phyloP scores from a whole-genome alignment of 2,888 invertebrate species.

The Nemurella pictetii region DNA sequence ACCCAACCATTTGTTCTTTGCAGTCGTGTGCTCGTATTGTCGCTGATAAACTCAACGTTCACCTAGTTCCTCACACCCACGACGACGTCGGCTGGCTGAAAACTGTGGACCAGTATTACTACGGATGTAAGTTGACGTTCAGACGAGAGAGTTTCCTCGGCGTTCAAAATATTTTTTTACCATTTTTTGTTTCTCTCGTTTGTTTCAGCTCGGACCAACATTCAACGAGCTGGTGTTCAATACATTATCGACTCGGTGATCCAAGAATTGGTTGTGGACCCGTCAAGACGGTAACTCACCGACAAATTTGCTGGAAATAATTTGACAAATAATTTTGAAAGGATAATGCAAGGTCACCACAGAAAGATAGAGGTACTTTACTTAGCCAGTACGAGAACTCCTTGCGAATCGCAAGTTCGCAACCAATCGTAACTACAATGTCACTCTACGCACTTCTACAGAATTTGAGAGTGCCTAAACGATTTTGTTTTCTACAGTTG shows the following conservation, averaged over 20 bases:
- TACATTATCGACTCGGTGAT: constrained; percentile 89
- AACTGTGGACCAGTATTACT: constrained; percentile 92
- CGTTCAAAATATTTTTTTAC: no score
- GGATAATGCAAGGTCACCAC: no score
- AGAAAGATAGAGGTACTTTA: no score
- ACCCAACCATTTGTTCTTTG: not conserved
- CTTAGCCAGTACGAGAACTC: no score
- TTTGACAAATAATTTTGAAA: no score
- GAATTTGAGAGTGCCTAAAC: no score
- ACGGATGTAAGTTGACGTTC: constrained; percentile 55
- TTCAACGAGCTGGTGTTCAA: constrained; percentile 83
- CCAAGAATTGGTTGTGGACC: constrained; percentile 69
- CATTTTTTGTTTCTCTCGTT: no score
- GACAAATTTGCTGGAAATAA: no score
- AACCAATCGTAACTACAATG: no score
- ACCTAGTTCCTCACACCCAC: constrained; percentile 83
- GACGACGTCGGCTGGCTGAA: constrained; percentile 95
- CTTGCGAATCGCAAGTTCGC: no score
- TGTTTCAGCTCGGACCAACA: constrained; percentile 55
- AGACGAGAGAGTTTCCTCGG: not conserved
- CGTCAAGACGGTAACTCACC: constrained; percentile 65
- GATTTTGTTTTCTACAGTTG: no score
- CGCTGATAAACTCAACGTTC: constrained; percentile 70
- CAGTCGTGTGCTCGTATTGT: not conserved
- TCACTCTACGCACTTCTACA: no score